Base-by-base conservation (phyloP, 64 coral and sea anemone genomes). In the Orbicella faveolata region DNA sequence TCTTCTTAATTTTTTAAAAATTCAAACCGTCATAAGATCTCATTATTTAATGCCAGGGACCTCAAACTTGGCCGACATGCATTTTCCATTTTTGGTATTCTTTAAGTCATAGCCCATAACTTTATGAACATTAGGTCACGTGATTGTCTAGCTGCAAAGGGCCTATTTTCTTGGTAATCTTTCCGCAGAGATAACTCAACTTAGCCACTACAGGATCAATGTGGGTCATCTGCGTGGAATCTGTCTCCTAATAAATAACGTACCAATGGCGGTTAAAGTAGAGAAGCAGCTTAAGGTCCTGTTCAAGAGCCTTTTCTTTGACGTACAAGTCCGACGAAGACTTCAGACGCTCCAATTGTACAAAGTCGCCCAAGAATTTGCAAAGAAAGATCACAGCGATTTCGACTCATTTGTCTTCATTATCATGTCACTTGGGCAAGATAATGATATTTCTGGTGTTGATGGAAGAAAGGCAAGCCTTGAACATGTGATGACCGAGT, bases 241-340 rank as follows among this genome's bases (percentile, higher is more conserved):
- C 44, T 84, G 81, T 63, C 81, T 84, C 3, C 16, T 84, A 18
- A 84, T 84, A n/a, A 84, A 84, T 10, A 84, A 84, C 81, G 36
- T 51, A 14, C 20, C 34, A 52, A 63, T 68, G 35, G 67, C 6
- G 15, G 65, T 1, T 12, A 1, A 23, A 8, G 61, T 13, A 19
- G 81, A 84, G 25, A 36, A 13, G 7, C 1, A 51, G 23, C 62
- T 84, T 63, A 5, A 36, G 0, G 20, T 23, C 21, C 62, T 70
- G 20, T 51, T 84, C 36, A 51, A 23, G 2, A 51, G 5, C 36
- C 19, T 84, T 0, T 20, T 3, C 19, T 68, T 84, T 84, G 19
- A 68, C 18, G 64, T 84, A 18, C 19, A 44, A 20, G 36, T 69
- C 16, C 2, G 19, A 20, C 36, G 63, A 69, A 10, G 21, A 68